phyloP scores from a whole-genome alignment of 1,140 invertebrate genomes.

The Oncopeltus fasciatus region DNA sequence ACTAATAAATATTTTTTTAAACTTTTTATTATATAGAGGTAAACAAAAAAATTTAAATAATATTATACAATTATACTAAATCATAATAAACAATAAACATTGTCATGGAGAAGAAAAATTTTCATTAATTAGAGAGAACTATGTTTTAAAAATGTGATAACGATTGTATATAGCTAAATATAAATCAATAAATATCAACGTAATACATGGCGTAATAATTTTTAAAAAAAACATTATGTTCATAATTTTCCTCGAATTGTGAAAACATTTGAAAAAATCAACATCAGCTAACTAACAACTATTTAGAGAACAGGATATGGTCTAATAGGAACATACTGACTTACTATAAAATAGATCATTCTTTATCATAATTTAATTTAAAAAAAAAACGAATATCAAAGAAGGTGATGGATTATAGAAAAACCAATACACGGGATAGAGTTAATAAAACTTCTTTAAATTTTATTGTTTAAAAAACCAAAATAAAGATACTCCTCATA shows the following conservation, averaged over 20 bases:
- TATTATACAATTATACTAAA: too few relatives aligned
- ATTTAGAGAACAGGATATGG: slow-evolving; percentile 10
- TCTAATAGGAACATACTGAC: slow-evolving; percentile 18
- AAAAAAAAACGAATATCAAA: slow-evolving; percentile 3
- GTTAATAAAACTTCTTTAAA: background rate
- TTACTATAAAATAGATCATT: slow-evolving; percentile 7
- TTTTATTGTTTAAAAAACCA: background rate
- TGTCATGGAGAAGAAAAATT: too few relatives aligned
- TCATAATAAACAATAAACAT: too few relatives aligned
- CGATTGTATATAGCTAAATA: too few relatives aligned
- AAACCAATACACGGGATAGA: background rate
- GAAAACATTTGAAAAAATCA: background rate
- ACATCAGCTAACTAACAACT: slow-evolving; percentile 5
- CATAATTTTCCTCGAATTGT: slow-evolving; percentile 8
- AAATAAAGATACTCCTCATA: slow-evolving; percentile 1
- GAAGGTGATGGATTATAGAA: background rate
- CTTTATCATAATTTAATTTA: background rate
- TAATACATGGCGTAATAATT: too few relatives aligned
- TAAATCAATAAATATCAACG: too few relatives aligned
- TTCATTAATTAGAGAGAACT: too few relatives aligned
- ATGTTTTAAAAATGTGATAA: too few relatives aligned
- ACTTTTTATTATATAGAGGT: too few relatives aligned
- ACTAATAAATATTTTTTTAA: too few relatives aligned
- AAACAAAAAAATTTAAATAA: too few relatives aligned
- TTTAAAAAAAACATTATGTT: background rate